Conservation (phyloP, 2,797 vertebrate species). For the Hippoglossus hippoglossus region DNA sequence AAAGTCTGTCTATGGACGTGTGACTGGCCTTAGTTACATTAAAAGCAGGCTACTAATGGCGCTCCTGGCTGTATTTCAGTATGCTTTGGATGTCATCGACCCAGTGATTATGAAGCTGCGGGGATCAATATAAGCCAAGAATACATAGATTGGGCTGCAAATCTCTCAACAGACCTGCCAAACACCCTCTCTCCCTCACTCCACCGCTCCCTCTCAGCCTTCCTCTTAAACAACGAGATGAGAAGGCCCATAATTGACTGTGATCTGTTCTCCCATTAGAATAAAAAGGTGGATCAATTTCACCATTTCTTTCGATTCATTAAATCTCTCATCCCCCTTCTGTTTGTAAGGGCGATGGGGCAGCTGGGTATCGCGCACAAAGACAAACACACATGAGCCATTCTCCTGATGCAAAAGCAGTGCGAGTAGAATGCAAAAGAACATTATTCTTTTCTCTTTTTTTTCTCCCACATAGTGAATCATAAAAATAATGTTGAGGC, state of each 20-base stretch:
- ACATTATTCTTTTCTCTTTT: too few relatives aligned
- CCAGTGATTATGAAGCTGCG: slow-evolving; percentile 71
- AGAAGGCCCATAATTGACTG: slow-evolving; percentile 67
- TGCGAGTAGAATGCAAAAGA: slow-evolving; percentile 37
- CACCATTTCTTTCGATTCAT: slow-evolving; percentile 72
- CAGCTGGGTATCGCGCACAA: slow-evolving; percentile 45
- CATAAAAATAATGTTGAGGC: slow-evolving; percentile 33
- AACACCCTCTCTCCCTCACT: slow-evolving; percentile 45
- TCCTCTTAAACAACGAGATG: slow-evolving; percentile 68
- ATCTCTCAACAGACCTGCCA: slow-evolving; percentile 66
- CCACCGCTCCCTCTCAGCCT: slow-evolving; percentile 29
- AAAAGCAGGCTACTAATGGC: slow-evolving; percentile 55
- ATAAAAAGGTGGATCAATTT: slow-evolving; percentile 76
- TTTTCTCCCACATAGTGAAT: slow-evolving; percentile 16
- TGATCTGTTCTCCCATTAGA: slow-evolving; percentile 75
- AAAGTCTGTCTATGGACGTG: neutral
- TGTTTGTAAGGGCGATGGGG: slow-evolving; percentile 51
- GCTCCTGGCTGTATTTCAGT: slow-evolving; percentile 59
- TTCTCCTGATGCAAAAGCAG: slow-evolving; percentile 56
- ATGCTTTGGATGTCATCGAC: slow-evolving; percentile 61
- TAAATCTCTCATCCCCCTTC: slow-evolving; percentile 50
- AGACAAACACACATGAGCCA: slow-evolving; percentile 57
- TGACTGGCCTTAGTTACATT: slow-evolving; percentile 54
- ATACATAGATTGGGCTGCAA: slow-evolving; percentile 75
- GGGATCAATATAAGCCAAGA: slow-evolving; percentile 74